Evolutionary conservation across 2,888 invertebrate genomes (phyloP).

Genomic region (Hecatera dysodea): DNA sequence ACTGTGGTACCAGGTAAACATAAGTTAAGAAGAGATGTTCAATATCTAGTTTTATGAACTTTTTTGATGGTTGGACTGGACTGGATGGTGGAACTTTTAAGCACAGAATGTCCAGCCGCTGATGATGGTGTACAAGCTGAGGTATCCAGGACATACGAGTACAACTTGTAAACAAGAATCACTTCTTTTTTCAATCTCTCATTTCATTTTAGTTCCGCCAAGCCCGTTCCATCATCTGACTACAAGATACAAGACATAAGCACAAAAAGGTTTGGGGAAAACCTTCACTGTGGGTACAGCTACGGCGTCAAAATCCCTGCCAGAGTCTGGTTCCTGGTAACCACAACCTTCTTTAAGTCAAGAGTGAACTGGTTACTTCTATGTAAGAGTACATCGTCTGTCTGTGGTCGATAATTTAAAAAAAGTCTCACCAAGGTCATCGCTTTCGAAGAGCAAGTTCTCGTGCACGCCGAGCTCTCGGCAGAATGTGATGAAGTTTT

Average conservation of each 20-base stretch:
- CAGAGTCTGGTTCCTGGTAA: too few relatives aligned
- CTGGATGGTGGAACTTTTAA: too few relatives aligned
- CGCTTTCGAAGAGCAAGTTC: slow-evolving; percentile 97
- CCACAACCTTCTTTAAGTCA: too few relatives aligned
- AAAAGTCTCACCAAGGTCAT: slow-evolving; percentile 95
- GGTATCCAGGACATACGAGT: background rate
- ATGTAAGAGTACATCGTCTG: too few relatives aligned
- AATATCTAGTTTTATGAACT: background rate
- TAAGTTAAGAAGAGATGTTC: background rate
- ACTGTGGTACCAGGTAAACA: slow-evolving; percentile 83
- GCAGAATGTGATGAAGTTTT: slow-evolving; percentile 97
- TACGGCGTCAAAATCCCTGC: too few relatives aligned
- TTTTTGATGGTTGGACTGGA: background rate
- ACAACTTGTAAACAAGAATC: background rate
- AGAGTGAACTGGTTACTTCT: too few relatives aligned
- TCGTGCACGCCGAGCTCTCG: slow-evolving; percentile 96
- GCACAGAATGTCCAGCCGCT: background rate
- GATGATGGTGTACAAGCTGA: background rate
- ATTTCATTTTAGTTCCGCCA: too few relatives aligned
- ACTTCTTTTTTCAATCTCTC: background rate
- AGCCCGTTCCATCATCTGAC: too few relatives aligned
- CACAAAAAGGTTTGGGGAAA: too few relatives aligned
- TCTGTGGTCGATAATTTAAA: too few relatives aligned
- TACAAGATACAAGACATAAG: too few relatives aligned
- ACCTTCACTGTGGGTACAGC: too few relatives aligned